Percentiles rank a stretch among this genome's conserved stretches.
Evolutionary conservation across 2,888 invertebrate species (phyloP).

Genomic region (Hemithea aestivaria): DNA sequence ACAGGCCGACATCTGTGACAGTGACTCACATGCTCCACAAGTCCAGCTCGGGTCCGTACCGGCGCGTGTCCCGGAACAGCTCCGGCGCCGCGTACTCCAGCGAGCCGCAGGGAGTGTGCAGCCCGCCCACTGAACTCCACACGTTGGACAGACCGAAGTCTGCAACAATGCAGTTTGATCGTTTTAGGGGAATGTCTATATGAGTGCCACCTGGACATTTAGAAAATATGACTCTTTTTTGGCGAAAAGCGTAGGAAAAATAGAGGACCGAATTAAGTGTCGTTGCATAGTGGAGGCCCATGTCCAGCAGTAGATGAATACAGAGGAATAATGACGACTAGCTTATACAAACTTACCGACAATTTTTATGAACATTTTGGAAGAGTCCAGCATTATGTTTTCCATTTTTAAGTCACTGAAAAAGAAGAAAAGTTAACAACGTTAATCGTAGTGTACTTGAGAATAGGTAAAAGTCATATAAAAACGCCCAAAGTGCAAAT

Average conservation of each 20-base stretch:
- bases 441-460: not conserved
- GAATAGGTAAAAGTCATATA: no score
- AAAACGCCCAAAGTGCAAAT: no score
- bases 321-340: no score
- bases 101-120: conserved; percentile 88
- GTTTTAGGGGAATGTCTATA: no score
- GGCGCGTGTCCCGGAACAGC: conserved; percentile 82
- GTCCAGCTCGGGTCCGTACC: conserved; percentile 87
- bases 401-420: conserved; percentile 88
- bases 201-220: no score
- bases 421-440: conserved; percentile 23
- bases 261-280: no score
- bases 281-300: no score
- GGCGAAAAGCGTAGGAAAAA: no score
- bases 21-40: conserved; percentile 85
- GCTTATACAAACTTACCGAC: conserved; percentile 70
- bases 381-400: conserved; percentile 85
- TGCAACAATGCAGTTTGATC: conserved; percentile 38
- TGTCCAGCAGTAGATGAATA: no score
- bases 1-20: conserved; percentile 84
- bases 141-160: conserved; percentile 88
- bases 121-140: conserved; percentile 79
- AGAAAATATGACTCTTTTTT: no score
- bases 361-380: conserved; percentile 84
- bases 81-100: conserved; percentile 90